Base-by-base conservation (phyloP, 2,888 invertebrate species). In the Drosophila ezoana region DNA sequence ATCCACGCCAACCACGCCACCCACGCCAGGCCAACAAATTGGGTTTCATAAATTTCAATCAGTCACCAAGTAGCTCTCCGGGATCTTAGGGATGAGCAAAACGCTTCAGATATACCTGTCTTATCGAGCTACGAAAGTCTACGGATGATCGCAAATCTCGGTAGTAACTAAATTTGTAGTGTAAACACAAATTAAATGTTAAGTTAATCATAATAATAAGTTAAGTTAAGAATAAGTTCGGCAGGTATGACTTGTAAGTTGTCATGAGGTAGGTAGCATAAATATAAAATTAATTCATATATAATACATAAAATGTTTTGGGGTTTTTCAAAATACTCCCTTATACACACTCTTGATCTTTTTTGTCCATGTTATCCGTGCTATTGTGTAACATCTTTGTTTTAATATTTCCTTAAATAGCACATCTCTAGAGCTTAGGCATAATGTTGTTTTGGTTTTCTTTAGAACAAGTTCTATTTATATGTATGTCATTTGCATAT, bases 1-100 rank as follows among this genome's bases (percentile, higher is more conserved):
- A 66, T 53, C 67, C 52, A 60, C 52, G 49, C 41, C 33, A 48
- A 35, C 57, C 28, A 28, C 38, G 49, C 64, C 64, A 57, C 64
- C 73, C 45, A 76, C 62, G 51, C 60, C 53, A 63, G 14, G 56
- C 47, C 48, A 65, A 56, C 57, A 71, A 82, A 72, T 66, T 66
- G 48, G 20, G 51, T 18, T 23, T 41, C 60, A 61, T 74, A 58
- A 56, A 61, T 64, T 52, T 75, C 43, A 60, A 74, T 79, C 33
- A 52, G 28, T 41, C 43, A 11, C 43, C 11, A 57, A 33, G 49
- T 54, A 47, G 9, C 57, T 53, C 48, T 9, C 8, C n/a, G 38
- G 32, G 10, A 1, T 18, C 20, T 16, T 53, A 49, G 78, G 11
- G 78, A 75, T 78, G 79, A 20, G 49, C 57, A 37, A 9, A 13